These are phyloP conservation scores for Drosophila conformis DNA, from an alignment of 2,888 invertebrate species.

Conservation along the genomic window DNA sequence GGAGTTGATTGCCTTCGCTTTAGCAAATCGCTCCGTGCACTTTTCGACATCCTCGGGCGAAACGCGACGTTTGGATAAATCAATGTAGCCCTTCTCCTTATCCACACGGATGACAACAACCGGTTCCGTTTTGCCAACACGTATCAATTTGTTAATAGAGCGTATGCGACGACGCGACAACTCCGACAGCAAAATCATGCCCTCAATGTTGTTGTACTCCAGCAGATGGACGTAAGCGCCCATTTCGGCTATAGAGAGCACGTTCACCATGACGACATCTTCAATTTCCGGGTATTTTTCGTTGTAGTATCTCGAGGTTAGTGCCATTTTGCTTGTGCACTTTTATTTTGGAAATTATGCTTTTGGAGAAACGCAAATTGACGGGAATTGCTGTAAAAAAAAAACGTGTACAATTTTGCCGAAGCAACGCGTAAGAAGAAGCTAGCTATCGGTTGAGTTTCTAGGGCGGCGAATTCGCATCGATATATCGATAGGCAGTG, in stretches of 20 bases:
- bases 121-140: constrained; percentile 99
- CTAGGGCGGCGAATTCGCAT: constrained; percentile 34
- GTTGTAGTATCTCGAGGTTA: constrained; percentile 98
- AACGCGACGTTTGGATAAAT: constrained; percentile 99
- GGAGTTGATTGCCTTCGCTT: constrained; percentile 99
- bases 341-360: constrained; percentile 1
- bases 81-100: constrained; percentile 99
- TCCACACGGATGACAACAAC: constrained; percentile 99
- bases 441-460: constrained; percentile 26
- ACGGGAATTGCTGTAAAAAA: constrained; percentile 46
- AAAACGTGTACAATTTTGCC: constrained; percentile 80
- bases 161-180: constrained; percentile 99
- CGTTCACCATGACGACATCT: constrained; percentile 99
- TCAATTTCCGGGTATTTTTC: constrained; percentile 99
- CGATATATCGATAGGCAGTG: constrained; percentile 28
- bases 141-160: constrained; percentile 99
- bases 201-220: constrained; percentile 99
- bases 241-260: constrained; percentile 99
- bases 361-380: constrained; percentile 21
- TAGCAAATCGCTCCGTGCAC: constrained; percentile 99
- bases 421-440: constrained; percentile 63
- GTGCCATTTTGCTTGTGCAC: constrained; percentile 87
- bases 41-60: constrained; percentile 99
- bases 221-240: constrained; percentile 99
- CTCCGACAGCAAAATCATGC: constrained; percentile 99